A percentile compares a stretch with the other conserved stretches of the same genome.
phyloP scores from a whole-genome alignment of 2,888 invertebrate species.

The Apamea sordens region DNA sequence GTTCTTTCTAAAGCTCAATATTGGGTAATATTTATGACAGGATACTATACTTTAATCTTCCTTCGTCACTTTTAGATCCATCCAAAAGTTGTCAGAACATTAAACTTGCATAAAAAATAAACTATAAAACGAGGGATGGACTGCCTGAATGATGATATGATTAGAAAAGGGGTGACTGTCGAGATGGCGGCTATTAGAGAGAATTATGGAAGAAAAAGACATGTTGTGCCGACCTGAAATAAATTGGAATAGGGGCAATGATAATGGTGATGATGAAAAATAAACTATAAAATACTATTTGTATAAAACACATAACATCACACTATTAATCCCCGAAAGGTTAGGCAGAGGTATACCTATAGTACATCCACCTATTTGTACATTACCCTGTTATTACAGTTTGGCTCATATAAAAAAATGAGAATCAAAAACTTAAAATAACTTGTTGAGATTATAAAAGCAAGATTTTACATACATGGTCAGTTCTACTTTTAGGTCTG shows the following conservation, averaged over 20 bases:
- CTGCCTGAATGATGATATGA: too few species aligned
- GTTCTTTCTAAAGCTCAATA: not conserved
- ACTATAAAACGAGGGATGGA: too few species aligned
- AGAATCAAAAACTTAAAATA: constrained; percentile 18
- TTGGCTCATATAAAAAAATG: constrained; percentile 1
- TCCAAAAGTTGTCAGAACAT: not conserved
- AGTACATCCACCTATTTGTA: not conserved
- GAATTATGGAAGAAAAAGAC: too few species aligned
- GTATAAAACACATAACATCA: not conserved
- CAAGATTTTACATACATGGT: constrained; percentile 7
- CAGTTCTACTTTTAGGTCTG: not conserved
- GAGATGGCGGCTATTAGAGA: too few species aligned
- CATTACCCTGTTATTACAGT: constrained; percentile 29
- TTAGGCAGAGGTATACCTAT: not conserved
- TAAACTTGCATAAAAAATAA: not conserved
- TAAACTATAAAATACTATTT: not conserved
- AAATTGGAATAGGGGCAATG: too few species aligned
- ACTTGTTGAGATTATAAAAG: constrained; percentile 15
- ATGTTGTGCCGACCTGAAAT: too few species aligned
- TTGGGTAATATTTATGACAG: not conserved
- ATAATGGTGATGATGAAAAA: not conserved
- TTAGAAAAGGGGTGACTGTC: too few species aligned
- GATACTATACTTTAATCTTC: not conserved
- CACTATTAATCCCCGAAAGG: not conserved
- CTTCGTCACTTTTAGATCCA: not conserved